Base-by-base conservation (phyloP, 2,113 vertebrate species). In the Marcusenius ussheri region DNA sequence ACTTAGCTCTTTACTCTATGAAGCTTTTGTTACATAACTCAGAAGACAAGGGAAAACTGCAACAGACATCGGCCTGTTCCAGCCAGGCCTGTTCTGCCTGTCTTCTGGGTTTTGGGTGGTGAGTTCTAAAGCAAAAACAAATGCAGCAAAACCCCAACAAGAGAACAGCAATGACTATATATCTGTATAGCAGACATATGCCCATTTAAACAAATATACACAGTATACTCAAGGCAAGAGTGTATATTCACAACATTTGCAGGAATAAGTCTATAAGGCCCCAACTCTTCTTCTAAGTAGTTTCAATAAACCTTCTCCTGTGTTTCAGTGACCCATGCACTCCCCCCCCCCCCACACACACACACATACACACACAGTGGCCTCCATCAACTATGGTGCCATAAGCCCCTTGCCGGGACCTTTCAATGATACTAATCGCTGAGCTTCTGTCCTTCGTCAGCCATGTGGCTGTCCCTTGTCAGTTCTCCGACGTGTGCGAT, bases 1-100 rank as follows among this genome's bases (percentile, higher is more conserved):
- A 93, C 93, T 92, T 80, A 92, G 93, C 94, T 80, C 74, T 70
- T 70, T 31, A 31, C 62, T 13, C 62, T 70, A n/a, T 24, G 42
- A 83, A 47, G 45, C 83, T 84, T 84, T 45, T 84, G 45, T 45
- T 46, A 84, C 39, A 84, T 45, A 47, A 84, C 39, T 84, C 24
- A n/a, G 62, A 80, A 80, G 27, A 39, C 35, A 19, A 19, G 31
- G 35, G 35, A 80, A 13, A 80, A 42, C 13, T 80, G 74, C 35
- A 6, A 80, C 35, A 19, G 62, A 31, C 27, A 70, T 31, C 1
- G 62, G 74, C 1, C 35, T 42, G 74, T 77, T 77, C 35, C 74
- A 77, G 35, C 31, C 31, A 1, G 35, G 35, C 15, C 2, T 5
- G 35, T 80, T 42, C 74, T 80, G 74, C 35, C 13, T 80, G 19